Conservation (phyloP, 2,797 vertebrate species). For the Sebastes diploproa region DNA sequence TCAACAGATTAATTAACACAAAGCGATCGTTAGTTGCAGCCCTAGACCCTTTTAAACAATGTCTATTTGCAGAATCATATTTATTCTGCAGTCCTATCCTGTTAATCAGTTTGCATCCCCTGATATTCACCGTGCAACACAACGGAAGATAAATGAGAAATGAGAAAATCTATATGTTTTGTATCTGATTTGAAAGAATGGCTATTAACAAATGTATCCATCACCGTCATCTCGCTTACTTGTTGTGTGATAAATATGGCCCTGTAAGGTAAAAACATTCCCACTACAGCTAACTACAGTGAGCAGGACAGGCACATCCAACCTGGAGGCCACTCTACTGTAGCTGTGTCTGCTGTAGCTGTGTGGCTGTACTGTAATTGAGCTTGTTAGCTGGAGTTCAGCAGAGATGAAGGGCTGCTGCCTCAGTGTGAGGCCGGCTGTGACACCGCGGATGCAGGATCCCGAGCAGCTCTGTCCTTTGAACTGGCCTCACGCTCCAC, state of each 20-base stretch:
- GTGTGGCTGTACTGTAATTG: neutral
- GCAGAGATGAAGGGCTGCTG: constrained; percentile 12
- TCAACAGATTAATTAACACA: too few relatives aligned
- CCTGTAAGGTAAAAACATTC: neutral
- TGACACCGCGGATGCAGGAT: constrained; percentile 9
- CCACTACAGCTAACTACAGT: neutral
- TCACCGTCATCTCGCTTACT: neutral
- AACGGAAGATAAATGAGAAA: too few relatives aligned
- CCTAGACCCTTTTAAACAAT: too few relatives aligned
- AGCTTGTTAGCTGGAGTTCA: constrained; percentile 43
- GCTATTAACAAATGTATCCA: too few relatives aligned
- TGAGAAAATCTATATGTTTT: too few relatives aligned
- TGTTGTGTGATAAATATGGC: neutral
- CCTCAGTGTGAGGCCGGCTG: constrained; percentile 2
- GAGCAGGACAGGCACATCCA: neutral
- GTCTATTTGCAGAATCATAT: too few relatives aligned
- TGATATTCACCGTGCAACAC: too few relatives aligned
- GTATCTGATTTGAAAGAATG: too few relatives aligned
- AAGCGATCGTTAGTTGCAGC: too few relatives aligned
- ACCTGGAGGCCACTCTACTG: neutral
- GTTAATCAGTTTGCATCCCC: too few relatives aligned
- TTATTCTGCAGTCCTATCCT: too few relatives aligned
- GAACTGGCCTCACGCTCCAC: constrained; percentile 9
- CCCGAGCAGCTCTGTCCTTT: constrained; percentile 1
- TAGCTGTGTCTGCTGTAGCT: neutral